These are phyloP conservation scores for Lycia hirtaria DNA, from an alignment of 2,888 invertebrate genomes.

Conservation along the genomic window DNA sequence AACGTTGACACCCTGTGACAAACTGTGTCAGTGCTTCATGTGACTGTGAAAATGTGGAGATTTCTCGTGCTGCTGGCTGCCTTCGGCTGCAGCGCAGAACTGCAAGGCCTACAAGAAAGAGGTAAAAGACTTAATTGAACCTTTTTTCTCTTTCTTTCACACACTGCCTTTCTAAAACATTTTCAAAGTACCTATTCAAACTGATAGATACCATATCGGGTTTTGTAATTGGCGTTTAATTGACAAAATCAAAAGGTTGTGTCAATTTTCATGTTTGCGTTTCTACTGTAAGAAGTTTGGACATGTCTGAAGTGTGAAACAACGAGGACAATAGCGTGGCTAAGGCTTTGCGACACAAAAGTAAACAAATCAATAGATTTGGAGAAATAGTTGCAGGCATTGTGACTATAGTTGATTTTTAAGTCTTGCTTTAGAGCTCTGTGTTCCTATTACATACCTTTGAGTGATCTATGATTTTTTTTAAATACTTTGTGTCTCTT, in stretches of 20 bases:
- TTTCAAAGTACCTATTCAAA: slow-evolving; percentile 8
- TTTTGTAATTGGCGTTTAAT: slow-evolving; percentile 6
- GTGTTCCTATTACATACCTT: background rate
- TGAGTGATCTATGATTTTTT: too few species aligned
- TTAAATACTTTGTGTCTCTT: too few species aligned
- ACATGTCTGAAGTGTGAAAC: background rate
- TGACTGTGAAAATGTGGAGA: slow-evolving; percentile 70
- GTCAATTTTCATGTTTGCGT: background rate
- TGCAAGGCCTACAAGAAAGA: slow-evolving; percentile 65
- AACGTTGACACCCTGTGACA: slow-evolving; percentile 9
- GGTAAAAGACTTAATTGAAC: slow-evolving; percentile 53
- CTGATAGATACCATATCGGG: slow-evolving; percentile 3
- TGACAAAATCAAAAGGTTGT: background rate
- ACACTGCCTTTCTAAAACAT: slow-evolving; percentile 22
- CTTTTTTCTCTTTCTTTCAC: slow-evolving; percentile 8
- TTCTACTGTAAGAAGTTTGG: background rate
- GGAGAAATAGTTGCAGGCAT: background rate
- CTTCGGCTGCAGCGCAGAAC: slow-evolving; percentile 56
- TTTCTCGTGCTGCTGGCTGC: slow-evolving; percentile 52
- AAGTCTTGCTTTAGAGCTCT: background rate
- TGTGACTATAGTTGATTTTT: background rate
- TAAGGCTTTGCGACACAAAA: slow-evolving; percentile 1
- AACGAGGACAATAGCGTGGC: background rate
- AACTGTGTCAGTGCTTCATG: slow-evolving; percentile 39
- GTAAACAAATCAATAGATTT: slow-evolving; percentile 6